Conservation (phyloP, 1,140 invertebrate species). For the Conopomorpha cramerella region DNA sequence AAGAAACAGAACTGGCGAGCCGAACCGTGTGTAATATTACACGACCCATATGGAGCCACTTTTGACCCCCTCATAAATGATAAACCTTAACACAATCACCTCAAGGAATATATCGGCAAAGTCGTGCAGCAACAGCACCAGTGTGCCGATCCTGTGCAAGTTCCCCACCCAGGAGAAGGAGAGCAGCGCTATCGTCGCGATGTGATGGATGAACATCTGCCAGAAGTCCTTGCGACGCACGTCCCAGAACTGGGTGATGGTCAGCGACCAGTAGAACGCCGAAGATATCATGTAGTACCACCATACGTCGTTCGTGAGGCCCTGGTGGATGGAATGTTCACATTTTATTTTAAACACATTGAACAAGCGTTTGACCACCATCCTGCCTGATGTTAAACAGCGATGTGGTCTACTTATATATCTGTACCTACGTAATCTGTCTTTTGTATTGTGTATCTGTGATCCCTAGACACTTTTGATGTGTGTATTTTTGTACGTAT, state of each 20-base stretch:
- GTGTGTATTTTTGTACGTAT: too few species aligned
- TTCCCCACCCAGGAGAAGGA: conserved; percentile 94
- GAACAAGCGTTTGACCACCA: too few species aligned
- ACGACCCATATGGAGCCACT: too few species aligned
- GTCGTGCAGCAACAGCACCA: conserved; percentile 93
- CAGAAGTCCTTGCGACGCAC: conserved; percentile 94
- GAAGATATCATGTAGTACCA: conserved; percentile 97
- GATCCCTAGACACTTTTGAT: too few species aligned
- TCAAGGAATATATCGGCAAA: conserved; percentile 94
- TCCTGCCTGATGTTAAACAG: too few species aligned
- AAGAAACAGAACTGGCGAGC: too few species aligned
- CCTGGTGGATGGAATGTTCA: conserved; percentile 52
- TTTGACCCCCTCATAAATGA: too few species aligned
- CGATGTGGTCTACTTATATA: too few species aligned
- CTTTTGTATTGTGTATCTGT: too few species aligned
- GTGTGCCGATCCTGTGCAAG: conserved; percentile 86
- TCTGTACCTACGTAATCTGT: too few species aligned
- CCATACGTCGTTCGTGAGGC: conserved; percentile 76
- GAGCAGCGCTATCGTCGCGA: conserved; percentile 88
- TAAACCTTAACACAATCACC: conserved; percentile 51
- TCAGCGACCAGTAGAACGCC: conserved; percentile 94
- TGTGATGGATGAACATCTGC: conserved; percentile 98
- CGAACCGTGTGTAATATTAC: too few species aligned
- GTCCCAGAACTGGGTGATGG: conserved; percentile 92
- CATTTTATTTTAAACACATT: too few species aligned